Evolutionary conservation across 2,797 vertebrate species (phyloP), one percentile per base, ranked within the genome.

Genomic region (Microchirus variegatus): DNA sequence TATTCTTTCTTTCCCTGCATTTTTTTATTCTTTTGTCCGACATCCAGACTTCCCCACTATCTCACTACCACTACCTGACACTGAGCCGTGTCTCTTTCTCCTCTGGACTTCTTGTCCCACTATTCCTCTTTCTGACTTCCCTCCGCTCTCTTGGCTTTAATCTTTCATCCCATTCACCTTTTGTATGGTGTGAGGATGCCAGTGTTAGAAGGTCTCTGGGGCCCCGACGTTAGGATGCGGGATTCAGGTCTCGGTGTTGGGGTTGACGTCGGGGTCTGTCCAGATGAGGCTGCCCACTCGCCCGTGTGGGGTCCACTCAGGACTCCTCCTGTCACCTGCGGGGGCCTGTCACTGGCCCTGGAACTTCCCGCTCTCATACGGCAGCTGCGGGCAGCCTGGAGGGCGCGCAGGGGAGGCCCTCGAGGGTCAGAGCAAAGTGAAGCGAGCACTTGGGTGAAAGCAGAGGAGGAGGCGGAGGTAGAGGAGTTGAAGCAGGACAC

Each of bases 321-420:
- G 81, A 81, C 78, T 22, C 84, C 88, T 15, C 75, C 85, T 0
- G 76, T 89, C 12, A 83, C 83, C 43, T 89, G 89, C 1, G 78
- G 86, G 6, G 81, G 87, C 5, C 60, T 89, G 52, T 89, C 85
- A 1, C 73, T 91, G 66, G 80, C 88, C 5, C 78, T 88, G 71
- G 87, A 89, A 69, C 81, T 91, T 10, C 89, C 87, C 0, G 77
- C 87, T 53, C 87, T 90, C 40, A 74, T 90, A 63, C 77, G 90
- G 40, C 90, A 91, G 74, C 87, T 90, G 50, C 68, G 89, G 75
- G 80, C 77, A 0, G 87, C 83, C 13, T 91, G 90, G 89, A 86
- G 80, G 56, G 83, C 83, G 1, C 81, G 87, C 47, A 78, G 75
- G 52, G 82, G 81, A 43, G 80, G 71, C 13, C 53, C 77, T 4